phyloP scores from a whole-genome alignment of 2,113 vertebrate genomes.

The Hylia prasina region DNA sequence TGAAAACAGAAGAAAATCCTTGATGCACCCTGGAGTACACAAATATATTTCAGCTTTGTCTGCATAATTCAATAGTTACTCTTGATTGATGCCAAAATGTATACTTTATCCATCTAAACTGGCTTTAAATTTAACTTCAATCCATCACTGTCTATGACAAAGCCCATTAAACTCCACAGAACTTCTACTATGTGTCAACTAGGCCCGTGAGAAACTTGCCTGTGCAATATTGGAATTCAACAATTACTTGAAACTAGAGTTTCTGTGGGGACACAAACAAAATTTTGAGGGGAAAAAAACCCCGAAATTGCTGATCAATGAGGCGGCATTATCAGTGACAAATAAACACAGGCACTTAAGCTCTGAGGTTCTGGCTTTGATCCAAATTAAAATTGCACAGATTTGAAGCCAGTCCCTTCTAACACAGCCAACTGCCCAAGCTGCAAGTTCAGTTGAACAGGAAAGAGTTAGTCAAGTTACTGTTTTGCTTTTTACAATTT shows the following conservation, averaged over 20 bases:
- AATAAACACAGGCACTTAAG: background rate
- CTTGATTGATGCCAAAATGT: background rate
- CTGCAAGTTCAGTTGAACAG: background rate
- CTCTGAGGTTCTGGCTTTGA: background rate
- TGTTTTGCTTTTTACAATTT: background rate
- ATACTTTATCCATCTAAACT: background rate
- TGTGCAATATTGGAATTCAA: accelerated
- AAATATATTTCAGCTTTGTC: background rate
- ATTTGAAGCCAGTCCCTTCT: background rate
- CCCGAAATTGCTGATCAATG: background rate
- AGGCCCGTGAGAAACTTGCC: background rate
- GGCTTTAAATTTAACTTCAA: background rate
- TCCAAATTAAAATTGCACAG: background rate
- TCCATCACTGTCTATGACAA: background rate
- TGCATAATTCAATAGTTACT: background rate
- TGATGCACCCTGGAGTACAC: background rate
- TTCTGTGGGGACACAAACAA: background rate
- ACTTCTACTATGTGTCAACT: background rate
- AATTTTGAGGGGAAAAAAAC: background rate
- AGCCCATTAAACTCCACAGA: background rate
- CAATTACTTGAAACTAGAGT: background rate
- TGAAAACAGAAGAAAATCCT: background rate
- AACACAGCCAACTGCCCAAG: background rate
- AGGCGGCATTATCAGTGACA: background rate
- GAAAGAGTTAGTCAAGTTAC: no score